Percentiles rank a stretch among this genome's conserved stretches.
Evolutionary conservation across 1,140 invertebrate genomes (phyloP).

Genomic region (Drosophila ananassae): DNA sequence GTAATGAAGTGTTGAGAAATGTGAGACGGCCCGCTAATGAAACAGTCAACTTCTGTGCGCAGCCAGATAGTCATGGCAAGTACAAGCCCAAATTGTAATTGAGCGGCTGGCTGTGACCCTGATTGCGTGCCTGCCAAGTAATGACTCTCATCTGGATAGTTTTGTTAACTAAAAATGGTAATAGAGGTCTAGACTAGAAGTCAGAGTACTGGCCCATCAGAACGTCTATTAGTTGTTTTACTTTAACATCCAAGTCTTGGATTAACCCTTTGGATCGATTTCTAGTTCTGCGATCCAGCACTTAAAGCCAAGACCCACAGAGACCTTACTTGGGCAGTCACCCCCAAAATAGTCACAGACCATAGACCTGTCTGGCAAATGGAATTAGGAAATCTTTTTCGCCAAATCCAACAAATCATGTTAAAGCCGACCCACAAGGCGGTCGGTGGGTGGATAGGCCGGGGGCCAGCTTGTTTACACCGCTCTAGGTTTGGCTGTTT

Average conservation of each 20-base stretch:
- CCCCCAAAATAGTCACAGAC: slow-evolving; percentile 34
- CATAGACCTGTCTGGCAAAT: slow-evolving; percentile 57
- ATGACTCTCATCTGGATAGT: slow-evolving; percentile 3
- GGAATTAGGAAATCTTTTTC: slow-evolving; percentile 79
- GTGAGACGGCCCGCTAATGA: slow-evolving; percentile 63
- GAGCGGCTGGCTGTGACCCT: slow-evolving; percentile 11
- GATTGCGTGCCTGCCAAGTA: slow-evolving; percentile 8
- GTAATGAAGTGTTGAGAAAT: slow-evolving; percentile 72
- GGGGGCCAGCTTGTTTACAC: slow-evolving; percentile 67
- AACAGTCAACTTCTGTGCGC: slow-evolving; percentile 45
- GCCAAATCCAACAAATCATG: slow-evolving; percentile 82
- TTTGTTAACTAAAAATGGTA: neutral
- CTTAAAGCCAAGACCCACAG: slow-evolving; percentile 18
- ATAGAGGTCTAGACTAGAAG: neutral
- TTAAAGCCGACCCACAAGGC: slow-evolving; percentile 67
- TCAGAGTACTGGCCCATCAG: too few species aligned
- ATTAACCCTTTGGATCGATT: slow-evolving; percentile 14
- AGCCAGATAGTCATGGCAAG: neutral
- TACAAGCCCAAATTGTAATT: slow-evolving; percentile 29
- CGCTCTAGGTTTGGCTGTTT: slow-evolving; percentile 73
- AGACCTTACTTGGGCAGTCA: slow-evolving; percentile 3
- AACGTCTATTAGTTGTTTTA: too few species aligned
- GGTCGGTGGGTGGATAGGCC: slow-evolving; percentile 32
- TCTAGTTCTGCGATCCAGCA: slow-evolving; percentile 11
- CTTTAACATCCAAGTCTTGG: neutral